Percentiles rank a stretch among this genome's conserved stretches.
Evolutionary conservation across 2,888 invertebrate species (phyloP).

Genomic region (Lithophane socia): DNA sequence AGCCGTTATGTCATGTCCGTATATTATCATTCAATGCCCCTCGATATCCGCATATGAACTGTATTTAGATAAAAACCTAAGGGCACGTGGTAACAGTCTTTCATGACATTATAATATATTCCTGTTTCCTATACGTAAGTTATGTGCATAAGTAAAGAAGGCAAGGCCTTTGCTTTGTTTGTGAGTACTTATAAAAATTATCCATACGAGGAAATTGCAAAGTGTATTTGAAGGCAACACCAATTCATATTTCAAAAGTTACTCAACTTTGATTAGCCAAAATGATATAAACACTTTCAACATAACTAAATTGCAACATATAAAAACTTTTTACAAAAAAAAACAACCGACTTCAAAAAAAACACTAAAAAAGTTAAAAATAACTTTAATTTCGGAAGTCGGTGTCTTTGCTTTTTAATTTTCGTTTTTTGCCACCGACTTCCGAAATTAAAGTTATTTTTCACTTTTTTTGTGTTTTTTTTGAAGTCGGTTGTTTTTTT

Average conservation of each 20-base stretch:
- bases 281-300: not conserved
- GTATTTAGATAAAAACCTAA: constrained; percentile 14
- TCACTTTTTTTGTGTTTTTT: no score
- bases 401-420: no score
- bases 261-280: not conserved
- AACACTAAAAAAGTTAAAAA: no score
- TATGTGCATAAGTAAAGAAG: constrained; percentile 14
- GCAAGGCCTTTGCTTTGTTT: constrained; percentile 10
- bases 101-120: constrained; percentile 13
- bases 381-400: no score
- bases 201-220: not conserved
- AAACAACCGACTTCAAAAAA: no score
- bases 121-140: constrained; percentile 16
- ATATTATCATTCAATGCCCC: constrained; percentile 40
- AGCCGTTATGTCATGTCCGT: not conserved
- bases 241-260: not conserved
- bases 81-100: not conserved
- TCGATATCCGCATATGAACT: constrained; percentile 25
- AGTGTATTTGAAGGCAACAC: not conserved
- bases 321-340: no score
- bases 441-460: no score
- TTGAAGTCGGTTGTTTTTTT: no score
- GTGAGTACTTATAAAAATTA: not conserved
- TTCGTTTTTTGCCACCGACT: no score
- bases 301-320: not conserved